Evolutionary conservation across 2,113 vertebrate species (phyloP), one percentile per base, ranked within the genome.

Genomic region (Gambusia holbrooki): DNA sequence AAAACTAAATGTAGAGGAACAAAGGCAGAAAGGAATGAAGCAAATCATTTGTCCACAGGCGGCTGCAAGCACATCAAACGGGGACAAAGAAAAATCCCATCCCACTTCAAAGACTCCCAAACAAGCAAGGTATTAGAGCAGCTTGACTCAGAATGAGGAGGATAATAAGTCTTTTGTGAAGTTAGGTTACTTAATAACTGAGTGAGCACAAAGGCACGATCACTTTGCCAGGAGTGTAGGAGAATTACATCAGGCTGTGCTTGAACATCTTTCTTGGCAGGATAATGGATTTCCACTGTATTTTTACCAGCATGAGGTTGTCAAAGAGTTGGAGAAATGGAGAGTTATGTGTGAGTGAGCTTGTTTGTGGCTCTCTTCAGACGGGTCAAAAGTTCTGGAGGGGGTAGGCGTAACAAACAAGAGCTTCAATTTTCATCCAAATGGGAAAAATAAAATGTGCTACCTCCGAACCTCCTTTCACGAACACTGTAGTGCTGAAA

Each of bases 1-100:
- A 2, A 74, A 88, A 84, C 80, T 62, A 51, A 90, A 84, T 63
- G 84, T 67, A 69, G 77, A 80, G 68, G 81, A 85, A 89, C 84
- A 89, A 89, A 89, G 86, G 66, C 45, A 13, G 63, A 15, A 71
- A 30, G 73, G 70, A 79, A 85, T 64, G 69, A 83, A 88, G 80
- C 37, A 3, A 87, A 89, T 88, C 74, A 78, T 84, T 82, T 88
- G 82, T 89, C 90, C 79, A 89, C 84, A 88, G 89, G 84, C 83
- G 42, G 62, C 79, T 84, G 79, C 69, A 74, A 5, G n/a, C 73
- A 90, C 84, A 91, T 91, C 86, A 92, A 91, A 90, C 78, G 71
- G 32, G 62, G 42, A 83, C 70, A 81, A 83, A 88, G 64, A 87
- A 76, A 74, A 65, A n/a, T 30, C 58, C 37, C 67, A 33, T 76